phyloP scores from a whole-genome alignment of 2,888 invertebrate genomes.

The Mechanitis messenoides region DNA sequence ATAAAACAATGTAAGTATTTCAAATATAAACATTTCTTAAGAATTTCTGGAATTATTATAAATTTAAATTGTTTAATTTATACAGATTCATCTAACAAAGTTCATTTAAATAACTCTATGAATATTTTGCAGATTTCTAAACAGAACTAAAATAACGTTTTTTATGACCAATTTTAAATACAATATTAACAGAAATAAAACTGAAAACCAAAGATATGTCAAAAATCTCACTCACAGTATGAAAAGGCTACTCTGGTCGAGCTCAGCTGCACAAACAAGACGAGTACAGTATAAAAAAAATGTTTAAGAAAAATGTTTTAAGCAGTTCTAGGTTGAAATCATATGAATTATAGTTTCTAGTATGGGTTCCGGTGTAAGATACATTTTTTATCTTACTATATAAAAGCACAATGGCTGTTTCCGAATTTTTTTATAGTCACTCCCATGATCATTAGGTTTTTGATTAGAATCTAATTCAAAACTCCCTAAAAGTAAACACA shows the following conservation, averaged over 20 bases:
- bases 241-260: background rate
- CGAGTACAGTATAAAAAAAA: background rate
- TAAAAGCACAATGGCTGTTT: too few species aligned
- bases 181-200: background rate
- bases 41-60: too few species aligned
- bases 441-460: background rate
- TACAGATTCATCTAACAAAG: too few species aligned
- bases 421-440: background rate
- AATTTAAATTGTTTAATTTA: too few species aligned
- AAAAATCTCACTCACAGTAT: background rate
- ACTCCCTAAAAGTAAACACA: conserved; percentile 16
- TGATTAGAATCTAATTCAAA: conserved; percentile 11
- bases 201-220: background rate
- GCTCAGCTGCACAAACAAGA: conserved; percentile 1
- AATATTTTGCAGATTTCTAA: too few species aligned
- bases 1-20: too few species aligned
- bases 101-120: too few species aligned
- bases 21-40: too few species aligned
- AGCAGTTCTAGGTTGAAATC: background rate
- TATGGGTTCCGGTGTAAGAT: too few species aligned
- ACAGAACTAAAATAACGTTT: too few species aligned
- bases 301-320: background rate
- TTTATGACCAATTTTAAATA: background rate
- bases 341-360: background rate
- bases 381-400: too few species aligned